Percentiles rank a stretch among this genome's conserved stretches.
Evolutionary conservation across 2,113 vertebrate genomes (phyloP).

Genomic region (Arenaria interpres): DNA sequence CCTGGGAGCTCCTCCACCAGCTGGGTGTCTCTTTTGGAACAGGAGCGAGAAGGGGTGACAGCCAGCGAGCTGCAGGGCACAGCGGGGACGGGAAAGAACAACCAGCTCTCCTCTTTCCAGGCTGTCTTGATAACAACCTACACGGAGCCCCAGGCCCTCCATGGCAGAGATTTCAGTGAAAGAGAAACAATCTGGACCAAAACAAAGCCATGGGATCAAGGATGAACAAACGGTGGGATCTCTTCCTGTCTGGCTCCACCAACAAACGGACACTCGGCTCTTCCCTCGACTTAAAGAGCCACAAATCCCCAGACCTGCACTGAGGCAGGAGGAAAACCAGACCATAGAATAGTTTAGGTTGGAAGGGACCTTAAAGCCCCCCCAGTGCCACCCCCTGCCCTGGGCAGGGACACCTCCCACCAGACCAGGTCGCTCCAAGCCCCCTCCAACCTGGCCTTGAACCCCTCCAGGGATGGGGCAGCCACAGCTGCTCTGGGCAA

Average conservation of each 20-base stretch:
- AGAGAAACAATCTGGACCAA: background rate
- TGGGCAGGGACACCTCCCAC: background rate
- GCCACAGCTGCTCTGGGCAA: background rate
- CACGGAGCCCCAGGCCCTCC: background rate
- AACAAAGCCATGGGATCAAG: background rate
- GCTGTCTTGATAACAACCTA: background rate
- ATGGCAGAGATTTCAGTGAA: background rate
- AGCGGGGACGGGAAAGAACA: background rate
- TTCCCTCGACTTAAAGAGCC: background rate
- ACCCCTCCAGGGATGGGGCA: background rate
- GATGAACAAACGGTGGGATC: background rate
- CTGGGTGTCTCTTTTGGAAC: background rate
- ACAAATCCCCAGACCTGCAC: fast-evolving
- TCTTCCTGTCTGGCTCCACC: background rate
- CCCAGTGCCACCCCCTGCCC: background rate
- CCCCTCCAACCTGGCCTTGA: background rate
- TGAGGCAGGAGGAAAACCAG: background rate
- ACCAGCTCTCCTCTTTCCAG: background rate
- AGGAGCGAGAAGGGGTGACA: background rate
- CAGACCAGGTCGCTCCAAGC: background rate
- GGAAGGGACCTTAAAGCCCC: background rate
- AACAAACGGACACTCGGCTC: background rate
- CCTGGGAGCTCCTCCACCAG: background rate
- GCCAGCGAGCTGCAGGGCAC: background rate
- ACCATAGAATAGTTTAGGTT: background rate